These are phyloP conservation scores for Acleris laterana DNA, from an alignment of 2,888 invertebrate species.

Conservation along the genomic window DNA sequence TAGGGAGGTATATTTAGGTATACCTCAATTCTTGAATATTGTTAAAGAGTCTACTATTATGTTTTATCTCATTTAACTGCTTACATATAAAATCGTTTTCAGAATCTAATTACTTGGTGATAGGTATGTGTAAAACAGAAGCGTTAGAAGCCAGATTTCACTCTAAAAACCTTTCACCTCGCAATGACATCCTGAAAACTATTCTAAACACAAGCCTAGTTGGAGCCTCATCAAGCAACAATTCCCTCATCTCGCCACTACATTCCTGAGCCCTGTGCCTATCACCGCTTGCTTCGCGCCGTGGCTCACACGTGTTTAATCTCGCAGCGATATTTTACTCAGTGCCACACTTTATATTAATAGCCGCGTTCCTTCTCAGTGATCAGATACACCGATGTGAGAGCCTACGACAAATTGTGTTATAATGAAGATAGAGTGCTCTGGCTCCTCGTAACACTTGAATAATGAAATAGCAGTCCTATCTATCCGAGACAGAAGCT, in stretches of 20 bases:
- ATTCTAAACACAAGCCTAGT: slow-evolving; percentile 13
- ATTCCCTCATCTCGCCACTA: slow-evolving; percentile 4
- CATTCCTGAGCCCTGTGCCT: neutral
- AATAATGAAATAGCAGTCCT: slow-evolving; percentile 30
- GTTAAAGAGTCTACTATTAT: too few species aligned
- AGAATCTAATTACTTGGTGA: neutral
- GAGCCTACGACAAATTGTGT: slow-evolving; percentile 44
- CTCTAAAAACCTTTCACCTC: neutral
- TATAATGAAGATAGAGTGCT: slow-evolving; percentile 48
- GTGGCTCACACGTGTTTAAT: slow-evolving; percentile 36
- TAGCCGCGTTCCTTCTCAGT: slow-evolving; percentile 31
- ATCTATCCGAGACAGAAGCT: slow-evolving; percentile 14
- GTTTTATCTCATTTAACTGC: neutral
- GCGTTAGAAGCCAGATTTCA: neutral
- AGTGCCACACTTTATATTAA: slow-evolving; percentile 28
- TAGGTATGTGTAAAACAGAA: neutral
- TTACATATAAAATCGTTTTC: slow-evolving; percentile 9
- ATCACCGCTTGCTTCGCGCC: slow-evolving; percentile 9
- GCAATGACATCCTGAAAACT: slow-evolving; percentile 1
- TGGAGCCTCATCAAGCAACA: slow-evolving; percentile 14
- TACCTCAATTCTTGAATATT: too few species aligned
- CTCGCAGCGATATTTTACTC: slow-evolving; percentile 38
- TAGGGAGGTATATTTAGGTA: too few species aligned
- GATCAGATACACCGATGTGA: slow-evolving; percentile 34
- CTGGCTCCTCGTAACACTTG: slow-evolving; percentile 33